Percentiles rank a stretch among this genome's conserved stretches.
Evolutionary conservation across 2,113 vertebrate species (phyloP).

Genomic region (Mesocricetus auratus): DNA sequence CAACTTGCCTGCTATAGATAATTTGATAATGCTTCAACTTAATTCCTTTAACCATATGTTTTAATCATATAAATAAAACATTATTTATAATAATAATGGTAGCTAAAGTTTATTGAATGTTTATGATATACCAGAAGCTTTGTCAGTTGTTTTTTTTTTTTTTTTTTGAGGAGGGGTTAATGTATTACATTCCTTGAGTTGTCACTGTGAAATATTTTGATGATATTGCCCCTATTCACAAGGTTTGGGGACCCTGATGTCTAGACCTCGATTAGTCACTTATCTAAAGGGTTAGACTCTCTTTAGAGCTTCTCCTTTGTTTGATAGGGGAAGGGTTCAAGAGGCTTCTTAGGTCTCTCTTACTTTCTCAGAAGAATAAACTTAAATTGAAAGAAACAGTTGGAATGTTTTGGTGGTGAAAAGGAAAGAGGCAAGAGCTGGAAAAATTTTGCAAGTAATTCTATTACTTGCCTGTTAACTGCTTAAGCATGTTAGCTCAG

Average conservation of each 20-base stretch:
- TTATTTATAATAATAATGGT: background rate
- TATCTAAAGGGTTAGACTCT: background rate
- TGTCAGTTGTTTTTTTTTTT: background rate
- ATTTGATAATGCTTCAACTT: constrained; percentile 10
- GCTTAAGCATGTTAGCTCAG: background rate
- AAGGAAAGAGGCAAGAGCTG: background rate
- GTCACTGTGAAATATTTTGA: background rate
- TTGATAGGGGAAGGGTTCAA: background rate
- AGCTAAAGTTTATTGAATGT: background rate
- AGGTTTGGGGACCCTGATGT: background rate
- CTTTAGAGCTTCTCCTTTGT: background rate
- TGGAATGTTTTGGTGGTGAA: background rate
- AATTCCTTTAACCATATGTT: constrained; percentile 23
- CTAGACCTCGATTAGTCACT: background rate
- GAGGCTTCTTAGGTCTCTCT: background rate
- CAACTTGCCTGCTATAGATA: background rate
- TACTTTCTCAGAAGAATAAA: background rate
- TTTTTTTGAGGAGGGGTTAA: no score
- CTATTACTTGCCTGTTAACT: constrained; percentile 2
- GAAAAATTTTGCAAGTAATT: constrained; percentile 38
- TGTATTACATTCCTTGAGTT: background rate
- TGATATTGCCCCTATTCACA: background rate
- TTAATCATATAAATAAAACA: background rate
- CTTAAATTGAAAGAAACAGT: background rate
- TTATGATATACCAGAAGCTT: background rate